Base-by-base conservation (phyloP, 1,140 invertebrate genomes). In the Radopholus similis region DNA sequence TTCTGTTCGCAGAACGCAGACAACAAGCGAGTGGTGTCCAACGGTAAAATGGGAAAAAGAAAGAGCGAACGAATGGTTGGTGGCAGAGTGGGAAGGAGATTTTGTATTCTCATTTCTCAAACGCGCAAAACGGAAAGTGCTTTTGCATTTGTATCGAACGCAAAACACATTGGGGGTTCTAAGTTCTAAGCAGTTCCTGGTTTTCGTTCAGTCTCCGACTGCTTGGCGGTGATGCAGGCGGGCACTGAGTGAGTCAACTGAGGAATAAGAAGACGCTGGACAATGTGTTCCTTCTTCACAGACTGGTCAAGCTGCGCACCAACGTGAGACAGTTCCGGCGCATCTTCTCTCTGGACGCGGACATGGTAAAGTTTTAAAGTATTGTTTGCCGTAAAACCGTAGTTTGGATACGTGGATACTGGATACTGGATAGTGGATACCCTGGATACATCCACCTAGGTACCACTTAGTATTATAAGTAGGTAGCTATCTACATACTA, bases 251-350 rank as follows among this genome's bases (percentile, higher is more conserved):
- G 88, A 66, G 64, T 38, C 23, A 28, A 9, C 21, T 26, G 47
- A 51, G 47, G 30, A 13, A 51, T 6, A 21, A 51, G 6, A 1
- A 28, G 47, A 51, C 23, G 21, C 4, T 9, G 30, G 8, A 0
- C 21, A 4, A 51, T n/a, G 38, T 9, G n/a, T 40, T 40, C 23
- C 23, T 13, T 13, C 4, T 18, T n/a, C n/a, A n/a, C n/a, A n/a
- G n/a, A n/a, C n/a, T n/a, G 42, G 83, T 88, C 28, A 88, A 88
- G 82, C 83, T 88, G 0, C 82, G 87, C 32, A 85, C 87, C 32
- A 88, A 87, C 81, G 85, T 86, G 58, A 81, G 88, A 4, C 87
- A 88, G 70, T 88, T 88, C 72, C 85, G 87, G 55, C 83, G 87
- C 9, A 85, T 86, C 70, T 88, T 88, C 78, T 83, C 84, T 23